These are phyloP conservation scores for Sarcoramphus papa DNA, from an alignment of 2,797 vertebrate species.

Conservation along the genomic window DNA sequence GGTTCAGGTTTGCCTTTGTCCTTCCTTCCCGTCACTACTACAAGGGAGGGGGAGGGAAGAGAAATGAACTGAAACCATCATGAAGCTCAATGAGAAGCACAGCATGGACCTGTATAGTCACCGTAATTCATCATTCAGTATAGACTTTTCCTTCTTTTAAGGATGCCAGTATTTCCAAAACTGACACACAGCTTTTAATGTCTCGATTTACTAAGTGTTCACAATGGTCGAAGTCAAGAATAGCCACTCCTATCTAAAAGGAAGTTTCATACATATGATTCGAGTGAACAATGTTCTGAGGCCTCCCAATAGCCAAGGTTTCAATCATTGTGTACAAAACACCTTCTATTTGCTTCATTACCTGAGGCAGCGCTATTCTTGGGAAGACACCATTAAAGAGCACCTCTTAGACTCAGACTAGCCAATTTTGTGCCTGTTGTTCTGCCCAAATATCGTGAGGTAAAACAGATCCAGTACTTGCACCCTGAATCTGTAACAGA, in stretches of 20 bases:
- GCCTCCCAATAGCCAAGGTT: neutral
- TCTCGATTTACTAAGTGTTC: neutral
- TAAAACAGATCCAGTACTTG: neutral
- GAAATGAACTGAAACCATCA: neutral
- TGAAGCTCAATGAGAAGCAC: neutral
- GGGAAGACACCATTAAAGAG: neutral
- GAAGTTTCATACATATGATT: neutral
- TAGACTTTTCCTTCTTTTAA: neutral
- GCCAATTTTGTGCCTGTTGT: neutral
- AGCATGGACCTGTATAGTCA: neutral
- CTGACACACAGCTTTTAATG: neutral
- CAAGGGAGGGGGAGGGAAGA: fast-evolving
- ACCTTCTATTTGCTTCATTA: neutral
- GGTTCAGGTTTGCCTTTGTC: neutral
- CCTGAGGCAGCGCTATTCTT: fast-evolving
- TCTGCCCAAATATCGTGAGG: neutral
- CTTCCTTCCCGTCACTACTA: neutral
- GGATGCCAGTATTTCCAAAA: neutral
- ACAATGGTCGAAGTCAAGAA: neutral
- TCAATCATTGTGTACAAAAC: neutral
- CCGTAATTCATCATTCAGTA: neutral
- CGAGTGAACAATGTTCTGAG: neutral
- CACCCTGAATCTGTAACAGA: neutral
- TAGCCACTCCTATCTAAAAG: neutral
- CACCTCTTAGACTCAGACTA: neutral